Base-by-base conservation (phyloP, 2,888 invertebrate genomes). In the Brenthis hecate region DNA sequence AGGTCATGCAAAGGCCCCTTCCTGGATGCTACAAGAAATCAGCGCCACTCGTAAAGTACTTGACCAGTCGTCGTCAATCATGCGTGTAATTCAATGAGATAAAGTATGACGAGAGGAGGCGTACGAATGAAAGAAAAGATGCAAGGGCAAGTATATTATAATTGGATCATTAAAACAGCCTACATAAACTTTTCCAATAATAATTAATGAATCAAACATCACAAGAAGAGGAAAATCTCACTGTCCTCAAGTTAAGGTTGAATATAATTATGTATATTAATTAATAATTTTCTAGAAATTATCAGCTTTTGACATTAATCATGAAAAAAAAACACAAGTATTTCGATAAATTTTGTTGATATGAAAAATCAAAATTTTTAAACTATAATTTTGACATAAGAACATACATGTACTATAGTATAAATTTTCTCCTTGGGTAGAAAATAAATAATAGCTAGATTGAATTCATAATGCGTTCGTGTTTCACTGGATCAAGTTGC, bases 1-100 rank as follows among this genome's bases (percentile, higher is more conserved):
- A 58, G 66, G 66, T 60, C 66, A 66, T 53, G 47, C n/a, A 55
- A 66, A 53, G 57, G 53, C 60, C 60, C 47, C 66, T 60, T 66
- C 55, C 54, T 58, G 66, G 66, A 54, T 66, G 47, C 50, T 28
- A 60, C 28, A 55, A 66, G 60, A 60, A 66, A 66, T 54, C 66
- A 66, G 23, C 28, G 53, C 43, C 16, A 54, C 58, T 58, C 32
- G 19, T 54, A 58, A 53, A 66, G 54, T 54, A 28, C 54, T 53
- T 47, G 56, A 56, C 56, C 16, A 50, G 32, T 50, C 56, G 47
- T 53, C 53, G 53, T 43, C 62, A 62, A 43, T 62, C 62, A 62
- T 62, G 53, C 43, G 56, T 51, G 36, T 60, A 58, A 66, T 66
- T 58, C 43, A 57, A 66, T 48, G 54, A 66, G 28, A 53, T 65